Conservation (phyloP, 2,113 vertebrate species). For the Gulo gulo region DNA sequence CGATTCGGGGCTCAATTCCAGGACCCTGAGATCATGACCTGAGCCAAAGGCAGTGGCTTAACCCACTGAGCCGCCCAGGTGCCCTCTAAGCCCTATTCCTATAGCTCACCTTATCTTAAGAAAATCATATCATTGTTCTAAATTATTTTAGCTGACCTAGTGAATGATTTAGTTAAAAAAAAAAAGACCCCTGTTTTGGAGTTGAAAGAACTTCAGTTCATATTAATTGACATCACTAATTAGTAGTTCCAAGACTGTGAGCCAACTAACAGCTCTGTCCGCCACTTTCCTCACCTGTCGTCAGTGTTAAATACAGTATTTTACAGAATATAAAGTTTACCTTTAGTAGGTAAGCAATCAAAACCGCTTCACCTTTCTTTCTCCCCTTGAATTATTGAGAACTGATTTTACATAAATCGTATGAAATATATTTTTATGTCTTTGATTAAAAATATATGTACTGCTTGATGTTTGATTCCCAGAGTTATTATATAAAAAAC, state of each 20-base stretch:
- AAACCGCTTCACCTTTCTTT: background rate
- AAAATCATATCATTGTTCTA: background rate
- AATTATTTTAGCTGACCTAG: background rate
- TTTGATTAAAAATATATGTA: slow-evolving; percentile 2
- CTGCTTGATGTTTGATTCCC: background rate
- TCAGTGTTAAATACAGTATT: background rate
- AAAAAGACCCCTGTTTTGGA: background rate
- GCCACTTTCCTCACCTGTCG: background rate
- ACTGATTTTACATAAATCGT: background rate
- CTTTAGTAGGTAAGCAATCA: background rate
- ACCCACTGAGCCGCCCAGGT: too few species aligned
- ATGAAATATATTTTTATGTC: background rate
- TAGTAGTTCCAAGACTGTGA: slow-evolving; percentile 13
- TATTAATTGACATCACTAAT: background rate
- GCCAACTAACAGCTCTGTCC: background rate
- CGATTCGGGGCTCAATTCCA: too few species aligned
- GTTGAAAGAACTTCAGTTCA: slow-evolving; percentile 16
- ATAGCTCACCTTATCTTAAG: background rate
- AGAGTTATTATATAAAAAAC: background rate
- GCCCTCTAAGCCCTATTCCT: background rate
- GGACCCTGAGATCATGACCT: too few species aligned
- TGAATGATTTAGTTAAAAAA: background rate
- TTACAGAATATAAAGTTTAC: background rate
- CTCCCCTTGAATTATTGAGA: background rate
- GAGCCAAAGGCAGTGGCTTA: too few species aligned